Percentiles rank a stretch among this genome's conserved stretches.
phyloP scores from a whole-genome alignment of 2,888 invertebrate genomes.

The Chrysina gloriosa region DNA sequence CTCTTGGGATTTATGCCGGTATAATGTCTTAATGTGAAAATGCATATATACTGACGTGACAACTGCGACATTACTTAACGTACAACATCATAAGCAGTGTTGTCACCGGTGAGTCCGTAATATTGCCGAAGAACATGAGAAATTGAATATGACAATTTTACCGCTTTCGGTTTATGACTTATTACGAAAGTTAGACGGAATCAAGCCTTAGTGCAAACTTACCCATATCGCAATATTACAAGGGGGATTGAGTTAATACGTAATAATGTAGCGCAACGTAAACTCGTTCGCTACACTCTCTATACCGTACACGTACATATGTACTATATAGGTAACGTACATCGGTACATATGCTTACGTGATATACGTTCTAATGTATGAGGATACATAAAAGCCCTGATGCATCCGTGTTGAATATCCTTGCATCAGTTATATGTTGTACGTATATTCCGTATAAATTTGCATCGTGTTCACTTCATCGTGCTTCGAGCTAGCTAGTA shows the following conservation, averaged over 20 bases:
- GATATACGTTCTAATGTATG: too few species aligned
- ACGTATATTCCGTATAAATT: neutral
- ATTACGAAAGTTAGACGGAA: neutral
- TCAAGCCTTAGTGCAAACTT: neutral
- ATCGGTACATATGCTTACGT: too few species aligned
- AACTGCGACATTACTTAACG: neutral
- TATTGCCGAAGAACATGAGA: neutral
- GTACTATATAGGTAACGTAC: too few species aligned
- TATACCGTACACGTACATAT: neutral
- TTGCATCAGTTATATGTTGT: neutral
- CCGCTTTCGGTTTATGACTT: constrained; percentile 4
- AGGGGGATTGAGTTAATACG: neutral
- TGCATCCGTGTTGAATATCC: neutral
- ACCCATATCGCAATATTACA: neutral
- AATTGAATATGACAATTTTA: constrained; percentile 3
- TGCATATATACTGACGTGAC: neutral
- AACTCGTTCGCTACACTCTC: neutral
- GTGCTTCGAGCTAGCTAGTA: neutral
- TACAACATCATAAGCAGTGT: neutral
- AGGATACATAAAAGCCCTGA: constrained; percentile 2
- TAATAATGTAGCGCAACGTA: neutral
- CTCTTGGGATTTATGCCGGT: neutral
- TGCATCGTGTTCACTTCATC: neutral
- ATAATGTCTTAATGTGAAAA: neutral
- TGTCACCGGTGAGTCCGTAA: neutral